phyloP scores from a whole-genome alignment of 2,113 vertebrate species.

The Salvator merianae region DNA sequence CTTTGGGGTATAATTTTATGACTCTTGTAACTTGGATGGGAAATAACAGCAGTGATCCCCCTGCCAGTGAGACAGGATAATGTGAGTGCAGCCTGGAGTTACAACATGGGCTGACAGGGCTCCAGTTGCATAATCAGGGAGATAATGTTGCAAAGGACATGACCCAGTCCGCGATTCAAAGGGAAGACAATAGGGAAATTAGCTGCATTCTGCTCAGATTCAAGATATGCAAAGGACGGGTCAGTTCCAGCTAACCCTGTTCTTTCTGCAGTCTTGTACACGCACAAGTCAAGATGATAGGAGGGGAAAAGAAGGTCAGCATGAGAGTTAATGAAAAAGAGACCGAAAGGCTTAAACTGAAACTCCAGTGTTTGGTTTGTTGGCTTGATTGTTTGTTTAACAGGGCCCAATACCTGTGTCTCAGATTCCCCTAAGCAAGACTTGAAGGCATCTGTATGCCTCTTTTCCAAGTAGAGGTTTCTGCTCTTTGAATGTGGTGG shows the following conservation, averaged over 20 bases:
- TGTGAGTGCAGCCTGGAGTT: conserved; percentile 34
- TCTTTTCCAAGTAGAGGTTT: background rate
- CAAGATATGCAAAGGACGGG: background rate
- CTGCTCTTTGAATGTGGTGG: background rate
- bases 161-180: background rate
- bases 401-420: background rate
- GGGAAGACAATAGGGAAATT: background rate
- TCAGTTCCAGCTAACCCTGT: background rate
- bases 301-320: background rate
- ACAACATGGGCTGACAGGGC: background rate
- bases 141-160: background rate
- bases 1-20: conserved; percentile 38
- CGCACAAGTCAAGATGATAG: background rate
- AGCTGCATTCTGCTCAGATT: background rate
- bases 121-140: background rate
- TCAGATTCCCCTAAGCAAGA: background rate
- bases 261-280: background rate
- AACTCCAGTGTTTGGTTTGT: background rate
- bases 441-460: background rate
- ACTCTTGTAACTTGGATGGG: conserved; percentile 27
- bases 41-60: conserved; percentile 41
- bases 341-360: background rate
- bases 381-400: no score
- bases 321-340: background rate
- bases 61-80: background rate